These are phyloP conservation scores for Meteorus colon DNA, from an alignment of 2,888 invertebrate species.

Conservation along the genomic window DNA sequence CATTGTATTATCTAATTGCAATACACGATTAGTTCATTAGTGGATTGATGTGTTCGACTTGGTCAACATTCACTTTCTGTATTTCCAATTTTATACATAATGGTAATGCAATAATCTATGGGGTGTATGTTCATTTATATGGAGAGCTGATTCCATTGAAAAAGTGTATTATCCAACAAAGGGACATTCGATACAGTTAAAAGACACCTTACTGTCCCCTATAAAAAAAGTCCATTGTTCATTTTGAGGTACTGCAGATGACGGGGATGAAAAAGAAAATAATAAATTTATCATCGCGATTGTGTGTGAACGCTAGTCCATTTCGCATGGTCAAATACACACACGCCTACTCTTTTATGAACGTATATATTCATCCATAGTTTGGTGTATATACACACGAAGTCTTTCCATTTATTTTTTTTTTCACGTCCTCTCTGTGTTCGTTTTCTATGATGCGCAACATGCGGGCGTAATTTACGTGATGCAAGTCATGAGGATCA, in stretches of 20 bases:
- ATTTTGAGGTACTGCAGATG: constrained; percentile 40
- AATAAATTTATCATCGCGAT: constrained; percentile 67
- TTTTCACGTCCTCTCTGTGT: neutral
- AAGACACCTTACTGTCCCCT: constrained; percentile 21
- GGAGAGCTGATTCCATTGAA: constrained; percentile 13
- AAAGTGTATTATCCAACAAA: constrained; percentile 20
- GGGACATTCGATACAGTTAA: constrained; percentile 24
- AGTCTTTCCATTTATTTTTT: neutral
- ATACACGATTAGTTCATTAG: constrained; percentile 17
- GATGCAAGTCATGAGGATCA: constrained; percentile 71
- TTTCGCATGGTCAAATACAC: constrained; percentile 51
- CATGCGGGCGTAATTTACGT: constrained; percentile 66
- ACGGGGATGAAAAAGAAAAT: constrained; percentile 51
- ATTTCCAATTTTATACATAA: neutral
- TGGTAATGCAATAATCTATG: neutral
- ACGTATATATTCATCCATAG: constrained; percentile 38
- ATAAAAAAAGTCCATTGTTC: constrained; percentile 9
- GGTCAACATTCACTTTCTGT: neutral
- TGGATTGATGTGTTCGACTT: neutral
- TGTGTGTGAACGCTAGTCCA: constrained; percentile 64
- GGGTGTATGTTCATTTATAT: neutral
- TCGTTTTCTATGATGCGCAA: constrained; percentile 40
- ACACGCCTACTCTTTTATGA: constrained; percentile 49
- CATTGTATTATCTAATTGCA: constrained; percentile 52
- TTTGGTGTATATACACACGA: constrained; percentile 40